phyloP scores from a whole-genome alignment of 2,113 vertebrate genomes.

The Rhinoderma darwinii region DNA sequence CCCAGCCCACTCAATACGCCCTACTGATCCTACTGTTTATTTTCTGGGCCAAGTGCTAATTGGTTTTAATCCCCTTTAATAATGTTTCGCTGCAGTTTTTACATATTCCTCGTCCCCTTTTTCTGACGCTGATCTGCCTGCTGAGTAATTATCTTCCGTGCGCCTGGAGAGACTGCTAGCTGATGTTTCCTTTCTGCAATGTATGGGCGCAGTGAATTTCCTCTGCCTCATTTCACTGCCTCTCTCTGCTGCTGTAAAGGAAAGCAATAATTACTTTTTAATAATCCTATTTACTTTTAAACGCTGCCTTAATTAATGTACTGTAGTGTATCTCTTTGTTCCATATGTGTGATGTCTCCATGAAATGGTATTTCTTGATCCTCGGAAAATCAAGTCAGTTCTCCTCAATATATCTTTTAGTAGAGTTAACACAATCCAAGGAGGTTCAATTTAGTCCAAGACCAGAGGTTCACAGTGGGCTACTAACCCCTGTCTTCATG shows the following conservation, averaged over 20 bases:
- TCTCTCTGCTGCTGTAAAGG: conserved; percentile 35
- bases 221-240: conserved; percentile 37
- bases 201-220: conserved; percentile 1
- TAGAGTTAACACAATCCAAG: not conserved
- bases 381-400: not conserved
- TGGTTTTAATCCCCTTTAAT: not conserved
- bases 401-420: not conserved
- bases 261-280: conserved; percentile 51
- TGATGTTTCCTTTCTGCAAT: conserved; percentile 3
- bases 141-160: conserved; percentile 19
- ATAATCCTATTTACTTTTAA: conserved; percentile 50
- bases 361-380: conserved; percentile 21
- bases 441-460: too few species aligned
- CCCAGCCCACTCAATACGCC: too few species aligned
- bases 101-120: not conserved
- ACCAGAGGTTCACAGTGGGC: too few species aligned
- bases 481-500: too few species aligned
- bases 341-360: conserved; percentile 34
- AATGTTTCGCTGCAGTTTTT: not conserved
- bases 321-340: conserved; percentile 31
- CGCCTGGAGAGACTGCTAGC: conserved; percentile 15
- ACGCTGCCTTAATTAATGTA: conserved; percentile 36
- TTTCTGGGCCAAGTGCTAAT: too few species aligned
- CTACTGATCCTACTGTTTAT: too few species aligned
- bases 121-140: not conserved